A percentile compares a stretch with the other conserved stretches of the same genome.
Conservation (phyloP, 2,113 vertebrate genomes). For the Geococcyx californianus region DNA sequence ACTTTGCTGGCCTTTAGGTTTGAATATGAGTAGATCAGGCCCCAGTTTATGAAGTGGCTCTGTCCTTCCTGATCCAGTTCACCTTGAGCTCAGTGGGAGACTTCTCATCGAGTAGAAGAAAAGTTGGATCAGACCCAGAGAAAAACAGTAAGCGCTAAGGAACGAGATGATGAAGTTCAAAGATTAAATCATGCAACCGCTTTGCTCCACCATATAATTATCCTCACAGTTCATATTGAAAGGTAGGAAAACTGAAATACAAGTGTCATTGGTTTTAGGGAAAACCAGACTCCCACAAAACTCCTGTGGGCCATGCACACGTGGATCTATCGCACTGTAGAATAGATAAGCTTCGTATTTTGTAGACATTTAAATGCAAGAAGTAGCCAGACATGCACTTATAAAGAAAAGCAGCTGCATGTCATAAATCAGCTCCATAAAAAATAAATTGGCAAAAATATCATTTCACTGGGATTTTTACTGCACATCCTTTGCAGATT, state of each 20-base stretch:
- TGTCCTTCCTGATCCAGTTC: neutral
- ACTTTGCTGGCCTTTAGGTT: neutral
- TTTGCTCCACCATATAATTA: neutral
- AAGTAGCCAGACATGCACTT: neutral
- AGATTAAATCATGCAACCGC: accelerated
- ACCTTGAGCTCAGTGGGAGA: neutral
- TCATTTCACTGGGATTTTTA: neutral
- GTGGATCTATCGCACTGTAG: neutral
- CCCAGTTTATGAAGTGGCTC: neutral
- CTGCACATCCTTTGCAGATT: neutral
- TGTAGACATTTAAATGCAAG: neutral
- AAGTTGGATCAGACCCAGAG: neutral
- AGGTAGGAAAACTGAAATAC: neutral
- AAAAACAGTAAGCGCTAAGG: neutral
- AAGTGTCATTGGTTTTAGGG: neutral
- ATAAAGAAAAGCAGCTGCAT: constrained; percentile 25
- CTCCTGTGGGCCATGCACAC: neutral
- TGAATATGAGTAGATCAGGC: neutral
- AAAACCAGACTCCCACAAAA: neutral
- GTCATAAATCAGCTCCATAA: constrained; percentile 12
- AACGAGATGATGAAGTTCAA: neutral
- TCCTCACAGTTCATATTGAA: neutral
- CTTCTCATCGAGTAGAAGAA: neutral
- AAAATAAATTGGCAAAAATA: neutral
- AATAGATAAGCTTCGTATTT: constrained; percentile 23